These are phyloP conservation scores for Protophormia terraenovae DNA, from an alignment of 2,888 invertebrate species.

Conservation along the genomic window DNA sequence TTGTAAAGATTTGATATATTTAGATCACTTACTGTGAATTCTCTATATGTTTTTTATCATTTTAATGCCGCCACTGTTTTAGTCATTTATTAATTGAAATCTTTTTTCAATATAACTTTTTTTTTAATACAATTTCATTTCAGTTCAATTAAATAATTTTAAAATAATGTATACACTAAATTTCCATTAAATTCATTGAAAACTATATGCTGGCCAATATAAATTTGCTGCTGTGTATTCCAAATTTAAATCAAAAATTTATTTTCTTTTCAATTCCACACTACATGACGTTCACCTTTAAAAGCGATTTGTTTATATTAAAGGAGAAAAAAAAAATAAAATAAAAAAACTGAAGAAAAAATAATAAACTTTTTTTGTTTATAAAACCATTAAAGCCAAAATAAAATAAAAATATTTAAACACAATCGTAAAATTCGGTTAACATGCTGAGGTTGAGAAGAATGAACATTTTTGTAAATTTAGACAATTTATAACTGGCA, in stretches of 20 bases:
- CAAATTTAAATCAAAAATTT: conserved; percentile 19
- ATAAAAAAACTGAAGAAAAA: not conserved
- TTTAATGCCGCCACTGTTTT: not conserved
- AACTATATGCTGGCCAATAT: not conserved
- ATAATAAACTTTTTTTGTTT: conserved; percentile 16
- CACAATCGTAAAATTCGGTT: not conserved
- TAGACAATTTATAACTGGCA: conserved; percentile 13
- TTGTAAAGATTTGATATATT: not conserved
- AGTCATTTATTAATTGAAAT: not conserved
- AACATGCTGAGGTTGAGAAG: not conserved
- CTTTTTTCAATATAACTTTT: not conserved
- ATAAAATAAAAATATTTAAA: not conserved
- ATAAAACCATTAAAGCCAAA: not conserved
- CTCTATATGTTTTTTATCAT: not conserved
- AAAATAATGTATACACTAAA: not conserved
- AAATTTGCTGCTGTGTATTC: not conserved
- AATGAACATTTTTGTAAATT: not conserved
- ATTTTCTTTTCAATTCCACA: not conserved
- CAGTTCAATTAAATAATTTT: not conserved
- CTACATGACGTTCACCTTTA: conserved; percentile 17
- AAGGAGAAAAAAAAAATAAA: not conserved
- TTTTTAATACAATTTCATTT: not conserved
- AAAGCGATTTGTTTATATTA: conserved; percentile 14
- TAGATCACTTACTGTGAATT: not conserved
- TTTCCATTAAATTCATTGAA: not conserved